Base-by-base conservation (phyloP, 2,797 vertebrate species). In the Trematomus bernacchii region DNA sequence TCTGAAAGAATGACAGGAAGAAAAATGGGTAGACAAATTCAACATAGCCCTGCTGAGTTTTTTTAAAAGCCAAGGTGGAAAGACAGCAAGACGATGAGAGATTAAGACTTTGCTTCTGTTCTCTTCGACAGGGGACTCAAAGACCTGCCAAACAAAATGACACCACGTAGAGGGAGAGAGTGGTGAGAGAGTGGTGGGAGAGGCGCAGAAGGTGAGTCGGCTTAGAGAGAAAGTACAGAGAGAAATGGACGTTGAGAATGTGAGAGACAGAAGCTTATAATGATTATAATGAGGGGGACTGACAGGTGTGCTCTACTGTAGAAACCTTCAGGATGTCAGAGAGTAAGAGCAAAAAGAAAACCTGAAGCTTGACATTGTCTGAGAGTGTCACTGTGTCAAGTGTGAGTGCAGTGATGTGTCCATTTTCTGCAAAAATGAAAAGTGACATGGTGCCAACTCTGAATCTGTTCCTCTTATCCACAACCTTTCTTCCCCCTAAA, bases 131-230 rank as follows among this genome's bases (percentile, higher is more conserved):
- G 62, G 71, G 23, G 67, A 83, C 83, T 90, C 84, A 91, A 89
- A 89, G 84, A 85, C 63, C 86, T 90, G 88, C 77, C 84, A 88
- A 76, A 84, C 79, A 79, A 89, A 89, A 84, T 84, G 85, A 88
- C 77, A 87, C 44, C 3, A 11, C 76, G 75, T 73, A 37, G 43
- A 60, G 73, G 5, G 48, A 59, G 37, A 33, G 71, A 37, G 57
- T 30, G 14, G 13, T 14, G 48, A 59, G 37, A 33, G 71, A 37
- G 57, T 30, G 14, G 13, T 14, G 71, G 30, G 48, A 53, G 68
- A 75, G 43, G 66, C 60, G 47, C 67, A 73, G 59, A 9, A 79
- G 79, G 79, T 81, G 80, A 85, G 51, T 47, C 60, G 10, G 71
- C 59, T 70, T 15, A 18, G 46, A 79, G 14, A 52, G 33, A 77